Conservation (phyloP, 92 coral and sea anemone species). For the Palythoa caribaeorum region DNA sequence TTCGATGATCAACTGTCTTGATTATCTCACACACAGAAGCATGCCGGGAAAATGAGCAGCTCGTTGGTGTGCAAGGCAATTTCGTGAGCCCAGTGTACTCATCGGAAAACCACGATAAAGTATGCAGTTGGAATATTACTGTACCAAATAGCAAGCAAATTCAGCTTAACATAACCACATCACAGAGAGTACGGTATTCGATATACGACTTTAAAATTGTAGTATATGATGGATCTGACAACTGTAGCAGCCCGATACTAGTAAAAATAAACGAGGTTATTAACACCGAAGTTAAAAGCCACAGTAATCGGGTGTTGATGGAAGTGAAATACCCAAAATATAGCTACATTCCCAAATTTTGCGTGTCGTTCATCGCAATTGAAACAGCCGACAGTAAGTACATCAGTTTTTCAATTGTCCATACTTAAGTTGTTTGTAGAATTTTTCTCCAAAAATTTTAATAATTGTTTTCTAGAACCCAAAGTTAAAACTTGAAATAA, state of each 20-base stretch:
- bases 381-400: not conserved
- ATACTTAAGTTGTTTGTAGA: too few relatives aligned
- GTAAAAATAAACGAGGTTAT: not conserved
- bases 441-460: not conserved
- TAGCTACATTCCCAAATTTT: not conserved
- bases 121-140: not conserved
- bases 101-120: not conserved
- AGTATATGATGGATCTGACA: not conserved
- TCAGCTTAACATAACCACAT: slow-evolving; percentile 7
- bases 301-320: not conserved
- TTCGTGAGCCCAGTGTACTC: not conserved
- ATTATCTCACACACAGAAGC: not conserved
- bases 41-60: not conserved
- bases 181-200: not conserved
- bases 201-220: not conserved
- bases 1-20: not conserved
- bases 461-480: not conserved
- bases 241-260: not conserved
- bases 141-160: not conserved
- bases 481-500: not conserved
- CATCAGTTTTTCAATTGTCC: too few relatives aligned
- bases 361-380: not conserved
- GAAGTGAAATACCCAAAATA: not conserved
- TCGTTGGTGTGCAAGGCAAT: not conserved
- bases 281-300: not conserved